These are phyloP conservation scores for Blera fallax DNA, from an alignment of 2,888 invertebrate species.

Conservation along the genomic window DNA sequence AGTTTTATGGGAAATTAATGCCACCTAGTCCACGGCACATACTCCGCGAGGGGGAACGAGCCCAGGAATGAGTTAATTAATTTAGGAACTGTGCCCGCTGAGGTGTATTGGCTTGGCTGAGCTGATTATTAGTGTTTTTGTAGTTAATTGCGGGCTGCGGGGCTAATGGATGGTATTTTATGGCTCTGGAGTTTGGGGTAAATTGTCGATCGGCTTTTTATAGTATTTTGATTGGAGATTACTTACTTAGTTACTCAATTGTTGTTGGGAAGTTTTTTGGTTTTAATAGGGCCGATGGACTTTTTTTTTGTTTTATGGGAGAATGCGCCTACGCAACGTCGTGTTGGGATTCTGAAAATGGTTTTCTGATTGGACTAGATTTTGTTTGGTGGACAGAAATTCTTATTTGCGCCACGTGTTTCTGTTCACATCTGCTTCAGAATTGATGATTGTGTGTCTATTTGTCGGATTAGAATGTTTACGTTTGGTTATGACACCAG, in stretches of 20 bases:
- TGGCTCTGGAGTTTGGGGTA: neutral
- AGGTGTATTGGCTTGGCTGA: slow-evolving; percentile 35
- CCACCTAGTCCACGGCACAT: slow-evolving; percentile 37
- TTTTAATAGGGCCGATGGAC: neutral
- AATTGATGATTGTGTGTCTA: neutral
- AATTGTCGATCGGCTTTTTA: slow-evolving; percentile 37
- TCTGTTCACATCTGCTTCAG: too few species aligned
- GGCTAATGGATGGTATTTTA: slow-evolving; percentile 47
- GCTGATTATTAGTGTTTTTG: slow-evolving; percentile 57
- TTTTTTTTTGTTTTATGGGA: neutral
- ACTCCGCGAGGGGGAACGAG: neutral
- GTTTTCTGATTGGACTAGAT: neutral
- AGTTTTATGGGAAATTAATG: slow-evolving; percentile 68
- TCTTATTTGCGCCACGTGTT: too few species aligned
- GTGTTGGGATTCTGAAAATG: neutral
- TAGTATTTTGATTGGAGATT: slow-evolving; percentile 35
- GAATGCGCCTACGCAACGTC: neutral
- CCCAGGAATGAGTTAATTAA: slow-evolving; percentile 62
- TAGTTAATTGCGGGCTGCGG: slow-evolving; percentile 46
- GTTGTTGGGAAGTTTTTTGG: neutral
- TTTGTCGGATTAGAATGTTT: too few species aligned
- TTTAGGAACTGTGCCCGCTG: slow-evolving; percentile 19
- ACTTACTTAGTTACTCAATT: slow-evolving; percentile 30
- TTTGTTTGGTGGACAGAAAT: neutral
- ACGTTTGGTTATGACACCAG: too few species aligned